Conservation (phyloP, 2,797 vertebrate species). For the Agapornis canus region DNA sequence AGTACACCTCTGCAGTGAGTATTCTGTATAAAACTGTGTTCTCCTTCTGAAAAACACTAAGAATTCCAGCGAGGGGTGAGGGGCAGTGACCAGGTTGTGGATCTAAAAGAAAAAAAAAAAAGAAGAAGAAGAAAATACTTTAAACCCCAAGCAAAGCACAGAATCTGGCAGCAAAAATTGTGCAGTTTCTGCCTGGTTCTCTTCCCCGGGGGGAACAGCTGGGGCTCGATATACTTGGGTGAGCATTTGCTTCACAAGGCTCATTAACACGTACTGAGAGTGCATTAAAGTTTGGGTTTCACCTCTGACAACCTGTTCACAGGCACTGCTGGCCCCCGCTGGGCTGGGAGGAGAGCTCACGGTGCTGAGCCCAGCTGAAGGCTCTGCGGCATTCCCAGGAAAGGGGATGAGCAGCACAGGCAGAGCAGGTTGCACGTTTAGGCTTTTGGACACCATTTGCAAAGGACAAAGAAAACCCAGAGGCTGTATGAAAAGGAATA, state of each 20-base stretch:
- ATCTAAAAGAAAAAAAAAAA: neutral
- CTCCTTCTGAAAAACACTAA: neutral
- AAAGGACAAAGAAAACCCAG: neutral
- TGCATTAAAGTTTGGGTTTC: constrained; percentile 10
- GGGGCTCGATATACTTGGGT: neutral
- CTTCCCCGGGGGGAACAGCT: constrained; percentile 22
- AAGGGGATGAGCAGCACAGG: neutral
- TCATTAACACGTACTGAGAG: constrained; percentile 38
- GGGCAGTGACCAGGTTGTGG: neutral
- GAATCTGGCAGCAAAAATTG: neutral
- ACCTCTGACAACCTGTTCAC: neutral
- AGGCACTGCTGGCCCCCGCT: neutral
- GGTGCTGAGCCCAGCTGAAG: neutral
- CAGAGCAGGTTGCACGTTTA: fast-evolving
- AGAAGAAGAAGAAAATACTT: neutral
- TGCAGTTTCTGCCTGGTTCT: neutral
- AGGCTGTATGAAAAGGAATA: neutral
- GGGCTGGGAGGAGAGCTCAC: neutral
- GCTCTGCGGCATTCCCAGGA: neutral
- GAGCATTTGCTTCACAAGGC: constrained; percentile 9
- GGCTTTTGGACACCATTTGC: fast-evolving
- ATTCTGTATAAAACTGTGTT: neutral
- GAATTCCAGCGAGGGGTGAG: neutral
- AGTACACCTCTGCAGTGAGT: fast-evolving
- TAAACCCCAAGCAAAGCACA: neutral